A percentile compares a stretch with the other conserved stretches of the same genome.
phyloP scores from a whole-genome alignment of 2,888 invertebrate species.

The Dryomyza anilis region DNA sequence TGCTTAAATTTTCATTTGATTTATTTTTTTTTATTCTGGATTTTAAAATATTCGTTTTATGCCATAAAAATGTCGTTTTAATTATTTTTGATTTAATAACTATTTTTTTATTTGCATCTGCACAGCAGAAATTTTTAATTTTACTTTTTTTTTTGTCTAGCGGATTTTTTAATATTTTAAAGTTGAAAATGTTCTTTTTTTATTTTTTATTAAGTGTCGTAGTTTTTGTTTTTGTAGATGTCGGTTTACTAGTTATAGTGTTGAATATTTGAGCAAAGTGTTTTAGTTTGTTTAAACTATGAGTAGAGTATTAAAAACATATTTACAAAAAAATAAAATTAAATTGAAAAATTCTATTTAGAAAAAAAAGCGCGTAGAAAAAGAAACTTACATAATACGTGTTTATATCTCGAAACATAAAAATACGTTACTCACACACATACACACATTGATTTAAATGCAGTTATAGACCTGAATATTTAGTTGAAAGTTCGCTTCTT shows the following conservation, averaged over 20 bases:
- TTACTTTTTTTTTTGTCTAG: slow-evolving; percentile 15
- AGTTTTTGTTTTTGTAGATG: slow-evolving; percentile 1
- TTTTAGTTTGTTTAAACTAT: not conserved
- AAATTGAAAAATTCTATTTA: too few relatives aligned
- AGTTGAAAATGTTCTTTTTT: slow-evolving; percentile 32
- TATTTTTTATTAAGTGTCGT: too few relatives aligned
- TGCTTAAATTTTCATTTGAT: not conserved
- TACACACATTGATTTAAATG: slow-evolving; percentile 43
- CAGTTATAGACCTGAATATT: slow-evolving; percentile 55
- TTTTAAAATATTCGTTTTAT: not conserved
- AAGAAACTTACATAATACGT: too few relatives aligned
- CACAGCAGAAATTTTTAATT: slow-evolving; percentile 51
- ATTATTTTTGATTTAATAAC: not conserved
- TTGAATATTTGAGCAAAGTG: slow-evolving; percentile 14
- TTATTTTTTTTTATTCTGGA: too few relatives aligned
- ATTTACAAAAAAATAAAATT: not conserved
- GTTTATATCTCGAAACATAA: not conserved
- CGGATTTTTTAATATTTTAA: slow-evolving; percentile 23
- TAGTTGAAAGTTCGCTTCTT: slow-evolving; percentile 28
- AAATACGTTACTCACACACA: not conserved
- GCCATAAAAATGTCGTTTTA: not conserved
- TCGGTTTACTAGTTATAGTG: not conserved
- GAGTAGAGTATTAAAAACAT: not conserved
- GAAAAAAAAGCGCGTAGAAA: too few relatives aligned
- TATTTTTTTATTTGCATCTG: slow-evolving; percentile 53